Evolutionary conservation across 2,113 vertebrate genomes (phyloP).

Genomic region (Hiodon tergisus): DNA sequence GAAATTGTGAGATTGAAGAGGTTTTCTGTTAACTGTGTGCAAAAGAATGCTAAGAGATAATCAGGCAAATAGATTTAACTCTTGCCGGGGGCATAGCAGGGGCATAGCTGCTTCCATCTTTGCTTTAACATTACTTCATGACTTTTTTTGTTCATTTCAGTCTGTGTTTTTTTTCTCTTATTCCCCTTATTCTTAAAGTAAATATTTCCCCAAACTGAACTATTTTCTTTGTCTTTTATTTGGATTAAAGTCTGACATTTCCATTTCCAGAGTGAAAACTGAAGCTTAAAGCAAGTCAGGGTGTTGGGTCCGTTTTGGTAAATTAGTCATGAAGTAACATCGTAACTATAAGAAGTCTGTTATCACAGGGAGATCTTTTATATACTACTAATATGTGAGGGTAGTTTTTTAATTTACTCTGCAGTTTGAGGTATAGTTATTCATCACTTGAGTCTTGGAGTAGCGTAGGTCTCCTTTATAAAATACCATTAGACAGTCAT

Average conservation of each 20-base stretch:
- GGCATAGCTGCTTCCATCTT: neutral
- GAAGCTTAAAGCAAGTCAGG: constrained; percentile 33
- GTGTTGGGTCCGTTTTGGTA: constrained; percentile 26
- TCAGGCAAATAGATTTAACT: constrained; percentile 24
- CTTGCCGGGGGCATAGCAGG: neutral
- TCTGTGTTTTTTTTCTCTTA: neutral
- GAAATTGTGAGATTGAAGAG: constrained; percentile 9
- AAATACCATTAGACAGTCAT: constrained; percentile 69
- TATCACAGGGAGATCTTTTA: constrained; percentile 43
- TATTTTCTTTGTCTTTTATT: constrained; percentile 35
- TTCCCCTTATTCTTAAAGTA: neutral
- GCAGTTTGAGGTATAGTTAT: constrained; percentile 33
- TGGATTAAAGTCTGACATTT: neutral
- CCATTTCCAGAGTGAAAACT: neutral
- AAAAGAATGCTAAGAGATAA: constrained; percentile 41
- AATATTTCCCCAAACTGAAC: neutral
- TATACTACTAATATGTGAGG: constrained; percentile 40
- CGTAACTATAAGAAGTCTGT: constrained; percentile 37
- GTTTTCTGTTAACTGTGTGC: constrained; percentile 17
- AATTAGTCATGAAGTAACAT: constrained; percentile 41
- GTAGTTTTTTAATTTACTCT: constrained; percentile 42
- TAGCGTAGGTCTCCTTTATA: constrained; percentile 43
- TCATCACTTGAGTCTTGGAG: constrained; percentile 30
- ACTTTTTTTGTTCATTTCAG: neutral
- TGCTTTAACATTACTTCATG: constrained; percentile 2